A percentile compares a stretch with the other conserved stretches of the same genome.
Conservation (phyloP, 2,113 vertebrate genomes). For the Phoxinus phoxinus region DNA sequence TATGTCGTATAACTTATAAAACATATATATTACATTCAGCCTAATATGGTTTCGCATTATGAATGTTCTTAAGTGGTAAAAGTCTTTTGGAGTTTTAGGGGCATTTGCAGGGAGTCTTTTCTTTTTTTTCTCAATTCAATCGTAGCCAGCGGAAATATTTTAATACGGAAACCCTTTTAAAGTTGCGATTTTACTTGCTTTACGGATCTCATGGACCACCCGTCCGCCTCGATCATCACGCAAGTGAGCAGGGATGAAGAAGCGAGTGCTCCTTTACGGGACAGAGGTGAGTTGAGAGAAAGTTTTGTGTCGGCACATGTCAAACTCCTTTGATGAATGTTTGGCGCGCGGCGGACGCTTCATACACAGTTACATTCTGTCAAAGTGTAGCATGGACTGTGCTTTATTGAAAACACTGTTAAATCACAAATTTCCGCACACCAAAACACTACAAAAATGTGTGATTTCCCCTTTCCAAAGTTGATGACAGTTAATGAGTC, state of each 20-base stretch:
- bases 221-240: slow-evolving; percentile 79
- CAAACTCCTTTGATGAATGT: slow-evolving; percentile 29
- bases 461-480: neutral
- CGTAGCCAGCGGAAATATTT: slow-evolving; percentile 42
- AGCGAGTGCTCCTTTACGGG: slow-evolving; percentile 66
- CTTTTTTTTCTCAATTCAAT: slow-evolving; percentile 35
- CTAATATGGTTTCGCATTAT: slow-evolving; percentile 41
- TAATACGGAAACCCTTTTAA: slow-evolving; percentile 53
- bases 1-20: slow-evolving; percentile 18
- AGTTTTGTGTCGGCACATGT: slow-evolving; percentile 60
- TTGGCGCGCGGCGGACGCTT: neutral
- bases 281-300: slow-evolving; percentile 73
- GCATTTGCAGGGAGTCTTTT: slow-evolving; percentile 33
- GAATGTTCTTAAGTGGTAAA: slow-evolving; percentile 46
- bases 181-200: slow-evolving; percentile 61
- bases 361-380: neutral
- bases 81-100: slow-evolving; percentile 19
- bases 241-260: slow-evolving; percentile 82
- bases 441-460: neutral
- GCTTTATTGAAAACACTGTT: neutral
- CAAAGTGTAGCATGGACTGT: neutral
- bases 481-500: neutral
- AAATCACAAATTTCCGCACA: neutral
- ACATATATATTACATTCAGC: neutral
- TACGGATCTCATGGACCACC: slow-evolving; percentile 77